Evolutionary conservation across 37 sponge, comb jelly and placozoan species (phyloP), one percentile per base, ranked within the genome.

Genomic region (Axinella damicornis): DNA sequence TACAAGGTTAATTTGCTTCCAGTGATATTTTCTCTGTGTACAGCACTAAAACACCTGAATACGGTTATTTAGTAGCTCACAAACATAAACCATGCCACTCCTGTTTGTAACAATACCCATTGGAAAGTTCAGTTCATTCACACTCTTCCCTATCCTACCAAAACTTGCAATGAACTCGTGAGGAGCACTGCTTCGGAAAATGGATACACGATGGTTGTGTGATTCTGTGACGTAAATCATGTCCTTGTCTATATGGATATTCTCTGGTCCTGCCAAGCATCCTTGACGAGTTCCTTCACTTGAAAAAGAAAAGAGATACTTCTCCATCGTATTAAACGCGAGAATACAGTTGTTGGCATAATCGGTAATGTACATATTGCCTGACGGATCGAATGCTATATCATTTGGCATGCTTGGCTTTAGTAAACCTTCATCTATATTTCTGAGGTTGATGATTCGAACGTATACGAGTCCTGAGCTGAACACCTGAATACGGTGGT

Each of bases 401-500:
- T 66, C 81, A 69, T 56, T 53, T 27, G 81, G 81, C 5, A 68
- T 14, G 17, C 57, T 16, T 0, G 53, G 53, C 13, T 28, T 35
- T 27, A 11, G 2, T 22, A 79, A 41, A 21, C 5, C 6, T 66
- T n/a, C 5, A 22, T 53, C 70, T 2, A 56, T 2, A 17, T 53
- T 21, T 12, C 27, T 53, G 22, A 81, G 20, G 31, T 72, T 65
- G 0, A 69, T 73, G 11, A 16, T n/a, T 32, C 83, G 58, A 34
- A 40, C 21, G 16, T 32, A n/a, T 46, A 57, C 37, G 27, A 82
- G 74, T 5, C 35, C 15, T 1, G 20, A 25, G 36, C 57, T 52
- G 57, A 73, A 82, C 15, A 82, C 74, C 35, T 82, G 83, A 19
- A 82, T 57, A 0, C 83, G 73, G n/a, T 72, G 73, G 31, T 82